Evolutionary conservation across 2,797 vertebrate species (phyloP), one percentile per base, ranked within the genome.

Genomic region (Cyprinella venusta): DNA sequence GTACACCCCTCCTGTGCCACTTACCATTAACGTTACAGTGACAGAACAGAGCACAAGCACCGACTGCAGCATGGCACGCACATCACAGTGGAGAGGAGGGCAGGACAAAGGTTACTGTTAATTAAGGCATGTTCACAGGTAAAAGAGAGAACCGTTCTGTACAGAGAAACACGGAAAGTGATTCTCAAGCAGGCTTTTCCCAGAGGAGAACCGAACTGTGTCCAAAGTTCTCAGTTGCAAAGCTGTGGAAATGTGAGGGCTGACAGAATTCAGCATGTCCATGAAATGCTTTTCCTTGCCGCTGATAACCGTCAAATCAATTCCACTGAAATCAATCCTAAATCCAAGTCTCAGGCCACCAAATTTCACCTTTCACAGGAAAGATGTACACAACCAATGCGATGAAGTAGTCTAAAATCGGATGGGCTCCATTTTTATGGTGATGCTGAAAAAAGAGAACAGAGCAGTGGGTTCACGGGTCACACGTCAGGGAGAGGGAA

Each of bases 101-200:
- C 87, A 83, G 72, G 76, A 82, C 84, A 90, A 91, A 83, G 90
- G 87, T 88, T 89, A 90, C 9, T 80, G 90, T 90, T 87, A 79
- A 90, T 92, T 95, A 95, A 95, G 92, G 93, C 94, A 92, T 84
- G 87, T 79, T 89, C 81, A 88, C 38, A 48, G 87, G 77, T 89
- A 88, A 89, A 85, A 88, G 59, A 59, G 81, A 90, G 69, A 89
- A 88, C 54, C 68, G 56, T 90, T 89, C 80, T 87, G 80, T 91
- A 90, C 80, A 89, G 61, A 63, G 80, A 61, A 33, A 82, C 80
- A 88, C 3, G 40, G 40, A 87, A 74, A 88, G 64, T 68, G 83
- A 82, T 79, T 71, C 36, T 70, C 54, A 79, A 76, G 63, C 80
- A 83, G 40, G 79, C 68, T 54, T 68, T 65, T 48, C 77, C 70